phyloP scores from a whole-genome alignment of 2,888 invertebrate species.

The Tethea ocularis region DNA sequence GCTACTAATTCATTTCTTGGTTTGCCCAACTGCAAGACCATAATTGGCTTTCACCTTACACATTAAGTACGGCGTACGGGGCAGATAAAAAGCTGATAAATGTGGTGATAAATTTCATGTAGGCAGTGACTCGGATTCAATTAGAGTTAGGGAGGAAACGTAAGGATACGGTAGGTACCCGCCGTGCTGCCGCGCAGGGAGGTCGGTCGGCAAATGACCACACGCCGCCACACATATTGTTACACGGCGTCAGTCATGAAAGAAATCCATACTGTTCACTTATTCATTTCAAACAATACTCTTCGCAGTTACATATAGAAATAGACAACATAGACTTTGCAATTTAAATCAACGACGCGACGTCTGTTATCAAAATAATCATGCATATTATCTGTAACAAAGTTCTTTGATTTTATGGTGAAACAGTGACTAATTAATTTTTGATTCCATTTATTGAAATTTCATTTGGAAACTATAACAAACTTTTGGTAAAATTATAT shows the following conservation, averaged over 20 bases:
- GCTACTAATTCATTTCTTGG: conserved; percentile 20
- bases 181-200: conserved; percentile 14
- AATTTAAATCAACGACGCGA: too few species aligned
- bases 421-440: background rate
- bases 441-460: too few species aligned
- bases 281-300: conserved; percentile 8
- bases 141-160: conserved; percentile 44
- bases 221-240: conserved; percentile 28
- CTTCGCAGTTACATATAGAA: too few species aligned
- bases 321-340: too few species aligned
- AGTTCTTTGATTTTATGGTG: background rate
- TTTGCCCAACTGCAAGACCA: conserved; percentile 32
- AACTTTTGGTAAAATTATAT: too few species aligned
- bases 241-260: conserved; percentile 26
- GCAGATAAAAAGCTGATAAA: conserved; percentile 57
- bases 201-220: conserved; percentile 38
- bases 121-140: conserved; percentile 56
- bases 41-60: conserved; percentile 45
- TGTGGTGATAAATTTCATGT: conserved; percentile 56
- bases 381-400: background rate
- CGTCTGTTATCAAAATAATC: background rate
- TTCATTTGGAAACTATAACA: too few species aligned
- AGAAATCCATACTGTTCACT: conserved; percentile 18
- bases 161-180: conserved; percentile 32
- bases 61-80: conserved; percentile 44